Evolutionary conservation across 2,797 vertebrate genomes (phyloP).

Genomic region (Pithecia hirsuta): DNA sequence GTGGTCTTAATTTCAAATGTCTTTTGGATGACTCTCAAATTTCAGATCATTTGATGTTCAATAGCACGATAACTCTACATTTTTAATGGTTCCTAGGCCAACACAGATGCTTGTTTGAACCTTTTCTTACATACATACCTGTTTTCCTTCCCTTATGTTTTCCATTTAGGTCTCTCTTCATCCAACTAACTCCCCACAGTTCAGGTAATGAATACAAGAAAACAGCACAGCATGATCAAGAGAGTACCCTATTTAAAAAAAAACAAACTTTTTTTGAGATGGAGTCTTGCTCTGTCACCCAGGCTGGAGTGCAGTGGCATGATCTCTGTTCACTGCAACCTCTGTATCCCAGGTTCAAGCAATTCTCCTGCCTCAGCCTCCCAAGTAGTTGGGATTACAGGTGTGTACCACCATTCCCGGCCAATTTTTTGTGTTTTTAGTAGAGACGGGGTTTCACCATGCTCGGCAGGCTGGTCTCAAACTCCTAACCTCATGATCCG

Average conservation of each 20-base stretch:
- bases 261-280: too few species aligned
- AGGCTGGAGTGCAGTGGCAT: too few species aligned
- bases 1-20: not conserved
- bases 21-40: not conserved
- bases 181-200: not conserved
- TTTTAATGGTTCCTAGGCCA: not conserved
- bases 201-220: not conserved
- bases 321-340: too few species aligned
- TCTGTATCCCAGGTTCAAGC: too few species aligned
- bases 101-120: not conserved
- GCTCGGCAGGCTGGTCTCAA: too few species aligned
- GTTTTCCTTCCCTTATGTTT: not conserved
- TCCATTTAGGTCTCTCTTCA: conserved; percentile 6
- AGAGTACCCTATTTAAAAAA: not conserved
- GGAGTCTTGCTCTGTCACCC: too few species aligned
- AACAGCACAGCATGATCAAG: not conserved
- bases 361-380: too few species aligned
- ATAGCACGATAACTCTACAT: not conserved
- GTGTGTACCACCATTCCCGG: too few species aligned
- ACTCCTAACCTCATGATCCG: too few species aligned
- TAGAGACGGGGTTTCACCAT: too few species aligned
- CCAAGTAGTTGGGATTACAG: too few species aligned
- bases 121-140: not conserved
- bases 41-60: not conserved
- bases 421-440: too few species aligned